A percentile compares a stretch with the other conserved stretches of the same genome.
Evolutionary conservation across 2,888 invertebrate species (phyloP).

Genomic region (Camptogramma bilineatum): DNA sequence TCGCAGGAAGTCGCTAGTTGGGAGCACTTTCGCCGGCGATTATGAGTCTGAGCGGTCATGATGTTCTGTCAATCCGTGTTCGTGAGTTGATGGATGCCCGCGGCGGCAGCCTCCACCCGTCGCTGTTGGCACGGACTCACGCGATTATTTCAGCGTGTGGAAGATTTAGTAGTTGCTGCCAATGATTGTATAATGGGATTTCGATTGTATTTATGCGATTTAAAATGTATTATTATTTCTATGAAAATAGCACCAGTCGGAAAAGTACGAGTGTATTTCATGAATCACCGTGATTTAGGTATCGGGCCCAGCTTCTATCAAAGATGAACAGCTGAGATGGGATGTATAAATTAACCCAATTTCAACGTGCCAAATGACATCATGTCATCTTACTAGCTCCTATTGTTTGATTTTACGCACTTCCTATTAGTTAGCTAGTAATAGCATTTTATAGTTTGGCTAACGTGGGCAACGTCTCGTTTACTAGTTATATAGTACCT

Average conservation of each 20-base stretch:
- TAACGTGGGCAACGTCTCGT: neutral
- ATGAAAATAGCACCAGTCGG: slow-evolving; percentile 7
- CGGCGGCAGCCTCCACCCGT: slow-evolving; percentile 58
- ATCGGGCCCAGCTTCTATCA: neutral
- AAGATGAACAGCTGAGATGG: neutral
- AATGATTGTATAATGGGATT: slow-evolving; percentile 75
- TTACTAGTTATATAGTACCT: neutral
- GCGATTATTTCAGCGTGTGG: slow-evolving; percentile 74
- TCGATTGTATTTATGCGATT: slow-evolving; percentile 55
- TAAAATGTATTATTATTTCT: slow-evolving; percentile 38
- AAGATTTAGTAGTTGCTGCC: slow-evolving; percentile 71
- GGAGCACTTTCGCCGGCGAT: slow-evolving; percentile 65
- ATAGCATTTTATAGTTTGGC: neutral
- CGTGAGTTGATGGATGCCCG: slow-evolving; percentile 52
- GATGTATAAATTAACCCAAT: slow-evolving; percentile 8
- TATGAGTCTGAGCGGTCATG: slow-evolving; percentile 54
- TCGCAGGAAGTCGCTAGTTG: slow-evolving; percentile 75
- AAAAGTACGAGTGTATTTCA: neutral
- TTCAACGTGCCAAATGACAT: neutral
- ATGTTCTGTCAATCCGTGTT: slow-evolving; percentile 59
- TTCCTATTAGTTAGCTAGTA: neutral
- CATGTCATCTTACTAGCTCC: neutral
- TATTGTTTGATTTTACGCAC: neutral
- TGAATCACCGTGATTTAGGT: slow-evolving; percentile 1
- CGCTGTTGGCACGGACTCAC: slow-evolving; percentile 74